Percentiles rank a stretch among this genome's conserved stretches.
Conservation (phyloP, 2,888 invertebrate species). For the Lamellibrachia satsuma region DNA sequence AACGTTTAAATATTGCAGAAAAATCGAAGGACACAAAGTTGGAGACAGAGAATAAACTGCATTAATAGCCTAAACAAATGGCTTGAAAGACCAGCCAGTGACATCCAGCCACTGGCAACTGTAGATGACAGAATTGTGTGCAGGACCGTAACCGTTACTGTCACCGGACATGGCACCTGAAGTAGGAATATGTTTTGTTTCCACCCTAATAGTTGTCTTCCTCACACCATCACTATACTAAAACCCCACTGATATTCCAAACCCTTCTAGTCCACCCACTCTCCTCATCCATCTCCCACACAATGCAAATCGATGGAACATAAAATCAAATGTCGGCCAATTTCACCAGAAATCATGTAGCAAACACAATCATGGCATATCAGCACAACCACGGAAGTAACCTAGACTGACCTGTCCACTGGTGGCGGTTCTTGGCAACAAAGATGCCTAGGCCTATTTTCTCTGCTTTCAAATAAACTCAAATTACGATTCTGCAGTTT, state of each 20-base stretch:
- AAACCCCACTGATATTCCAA: not conserved
- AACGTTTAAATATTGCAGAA: too few relatives aligned
- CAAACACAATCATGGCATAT: too few relatives aligned
- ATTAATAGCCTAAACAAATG: too few relatives aligned
- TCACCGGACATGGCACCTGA: too few relatives aligned
- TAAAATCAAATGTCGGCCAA: too few relatives aligned
- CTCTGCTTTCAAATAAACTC: not conserved
- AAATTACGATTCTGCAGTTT: not conserved
- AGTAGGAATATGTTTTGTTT: not conserved
- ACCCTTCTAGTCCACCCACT: not conserved
- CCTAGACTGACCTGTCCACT: not conserved
- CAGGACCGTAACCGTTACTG: too few relatives aligned
- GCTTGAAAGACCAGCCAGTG: too few relatives aligned
- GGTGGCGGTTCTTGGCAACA: not conserved
- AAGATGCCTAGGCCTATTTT: not conserved
- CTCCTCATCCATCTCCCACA: not conserved
- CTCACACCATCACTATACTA: not conserved
- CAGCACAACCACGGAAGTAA: not conserved
- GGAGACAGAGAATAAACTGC: too few relatives aligned
- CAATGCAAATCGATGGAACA: not conserved
- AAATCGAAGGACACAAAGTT: too few relatives aligned
- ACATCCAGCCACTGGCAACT: too few relatives aligned
- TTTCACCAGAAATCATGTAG: not conserved
- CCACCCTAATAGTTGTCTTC: not conserved
- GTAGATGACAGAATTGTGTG: too few relatives aligned